Percentiles rank a stretch among this genome's conserved stretches.
phyloP scores from a whole-genome alignment of 1,140 invertebrate species.

The Papilio glaucus region DNA sequence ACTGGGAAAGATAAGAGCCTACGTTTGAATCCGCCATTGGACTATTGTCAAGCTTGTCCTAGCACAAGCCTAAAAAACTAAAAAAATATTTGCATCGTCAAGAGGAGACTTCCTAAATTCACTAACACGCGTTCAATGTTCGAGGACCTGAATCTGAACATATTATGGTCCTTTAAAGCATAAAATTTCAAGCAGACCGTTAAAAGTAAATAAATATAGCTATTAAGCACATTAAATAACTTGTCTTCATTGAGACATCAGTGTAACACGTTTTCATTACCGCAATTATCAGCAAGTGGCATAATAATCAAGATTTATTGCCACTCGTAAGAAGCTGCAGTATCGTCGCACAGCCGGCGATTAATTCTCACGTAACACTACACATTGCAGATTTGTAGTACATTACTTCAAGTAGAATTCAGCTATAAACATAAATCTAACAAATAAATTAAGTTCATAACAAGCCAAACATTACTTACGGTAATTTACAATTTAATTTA shows the following conservation, averaged over 20 bases:
- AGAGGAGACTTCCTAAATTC: no score
- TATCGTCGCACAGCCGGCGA: conserved; percentile 10
- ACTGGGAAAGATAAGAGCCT: no score
- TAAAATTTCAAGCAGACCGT: no score
- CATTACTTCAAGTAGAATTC: conserved; percentile 35
- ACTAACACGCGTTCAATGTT: no score
- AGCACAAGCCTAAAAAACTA: no score
- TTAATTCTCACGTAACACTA: conserved; percentile 29
- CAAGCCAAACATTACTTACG: conserved; percentile 33
- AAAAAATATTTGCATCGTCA: no score
- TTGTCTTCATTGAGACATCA: background rate
- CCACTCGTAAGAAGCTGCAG: background rate
- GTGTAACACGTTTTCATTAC: background rate
- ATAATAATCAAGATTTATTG: conserved; percentile 33
- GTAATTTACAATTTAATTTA: conserved; percentile 38
- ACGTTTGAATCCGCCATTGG: no score
- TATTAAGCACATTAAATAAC: background rate
- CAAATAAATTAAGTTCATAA: conserved; percentile 35
- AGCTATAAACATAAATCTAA: conserved; percentile 35
- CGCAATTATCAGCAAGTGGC: conserved; percentile 21
- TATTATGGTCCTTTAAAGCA: no score
- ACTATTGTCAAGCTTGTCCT: no score
- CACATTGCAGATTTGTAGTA: conserved; percentile 36
- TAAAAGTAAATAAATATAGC: no score
- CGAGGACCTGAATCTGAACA: no score